Conservation (phyloP, 2,797 vertebrate species). For the Diglossa cyanea region DNA sequence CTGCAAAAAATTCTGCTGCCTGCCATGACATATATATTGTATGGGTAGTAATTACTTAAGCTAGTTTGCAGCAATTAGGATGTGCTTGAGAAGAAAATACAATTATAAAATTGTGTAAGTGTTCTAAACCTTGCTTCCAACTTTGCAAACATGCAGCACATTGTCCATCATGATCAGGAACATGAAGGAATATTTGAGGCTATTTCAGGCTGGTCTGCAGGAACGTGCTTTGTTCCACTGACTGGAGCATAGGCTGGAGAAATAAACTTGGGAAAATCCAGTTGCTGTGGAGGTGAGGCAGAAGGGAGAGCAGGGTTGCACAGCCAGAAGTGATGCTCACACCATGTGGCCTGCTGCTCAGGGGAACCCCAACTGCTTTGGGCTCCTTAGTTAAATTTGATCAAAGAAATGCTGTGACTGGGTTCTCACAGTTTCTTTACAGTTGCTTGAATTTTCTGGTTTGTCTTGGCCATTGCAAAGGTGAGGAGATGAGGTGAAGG, state of each 20-base stretch:
- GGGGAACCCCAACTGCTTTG: background rate
- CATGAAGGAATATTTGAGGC: background rate
- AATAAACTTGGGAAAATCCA: background rate
- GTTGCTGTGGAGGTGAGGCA: background rate
- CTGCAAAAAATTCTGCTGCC: background rate
- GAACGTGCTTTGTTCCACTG: background rate
- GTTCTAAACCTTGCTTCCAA: background rate
- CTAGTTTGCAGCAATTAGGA: background rate
- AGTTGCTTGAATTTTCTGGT: background rate
- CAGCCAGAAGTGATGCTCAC: background rate
- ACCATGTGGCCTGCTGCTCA: rapidly evolving
- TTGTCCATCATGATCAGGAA: background rate
- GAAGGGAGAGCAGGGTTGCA: background rate
- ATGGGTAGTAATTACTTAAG: background rate
- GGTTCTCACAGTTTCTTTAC: background rate
- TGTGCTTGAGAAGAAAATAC: background rate
- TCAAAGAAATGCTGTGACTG: background rate
- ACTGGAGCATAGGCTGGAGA: background rate
- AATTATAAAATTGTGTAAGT: background rate
- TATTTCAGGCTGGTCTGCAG: background rate
- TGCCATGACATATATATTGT: background rate
- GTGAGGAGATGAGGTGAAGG: background rate
- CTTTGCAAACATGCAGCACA: rapidly evolving
- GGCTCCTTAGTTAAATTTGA: background rate
- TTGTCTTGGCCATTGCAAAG: background rate